Evolutionary conservation across 2,797 vertebrate genomes (phyloP), one percentile per base, ranked within the genome.

Genomic region (Phalanger gymnotis): DNA sequence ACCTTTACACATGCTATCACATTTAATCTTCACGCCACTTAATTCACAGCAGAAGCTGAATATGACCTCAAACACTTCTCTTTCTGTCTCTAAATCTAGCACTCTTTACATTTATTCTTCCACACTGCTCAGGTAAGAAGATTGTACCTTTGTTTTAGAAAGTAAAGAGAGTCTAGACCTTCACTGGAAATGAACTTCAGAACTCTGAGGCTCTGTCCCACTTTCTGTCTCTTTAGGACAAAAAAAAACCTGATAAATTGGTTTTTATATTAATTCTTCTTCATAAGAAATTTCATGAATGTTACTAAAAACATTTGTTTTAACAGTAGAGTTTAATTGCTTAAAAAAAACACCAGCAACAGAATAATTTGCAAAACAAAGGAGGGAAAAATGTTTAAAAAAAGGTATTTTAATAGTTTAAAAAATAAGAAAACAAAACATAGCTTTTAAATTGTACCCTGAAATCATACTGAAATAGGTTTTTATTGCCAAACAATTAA

Each of bases 401-500:
- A n/a, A n/a, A 98, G 87, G 95, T 95, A 96, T 93, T 89, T 98
- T 96, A 98, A 95, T 97, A 97, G 94, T 94, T 96, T 95, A 97
- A 98, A 97, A 95, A 55, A 40, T 0, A n/a, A 73, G 14, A 92
- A 1, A 3, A 91, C 56, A 14, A 92, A 55, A 94, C 54, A 40
- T 0, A 0, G 5, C 92, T 97, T 94, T 66, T 97, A 97, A 98
- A 98, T 96, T 93, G 93, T 94, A 97, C 92, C 95, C 55, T 95
- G 93, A 98, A 98, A 97, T 96, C 95, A 97, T 95, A 90, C 90
- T 96, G 93, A 95, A 96, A 97, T 93, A 96, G 90, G 97, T 96
- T 98, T 98, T 98, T 98, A 97, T 97, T 98, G 96, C 94, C 94
- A 98, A 98, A 97, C 96, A 98, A 98, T 98, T 97, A 98, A 98